A percentile compares a stretch with the other conserved stretches of the same genome.
These are phyloP conservation scores for Platichthys flesus DNA, from an alignment of 2,113 vertebrate genomes.

Conservation along the genomic window DNA sequence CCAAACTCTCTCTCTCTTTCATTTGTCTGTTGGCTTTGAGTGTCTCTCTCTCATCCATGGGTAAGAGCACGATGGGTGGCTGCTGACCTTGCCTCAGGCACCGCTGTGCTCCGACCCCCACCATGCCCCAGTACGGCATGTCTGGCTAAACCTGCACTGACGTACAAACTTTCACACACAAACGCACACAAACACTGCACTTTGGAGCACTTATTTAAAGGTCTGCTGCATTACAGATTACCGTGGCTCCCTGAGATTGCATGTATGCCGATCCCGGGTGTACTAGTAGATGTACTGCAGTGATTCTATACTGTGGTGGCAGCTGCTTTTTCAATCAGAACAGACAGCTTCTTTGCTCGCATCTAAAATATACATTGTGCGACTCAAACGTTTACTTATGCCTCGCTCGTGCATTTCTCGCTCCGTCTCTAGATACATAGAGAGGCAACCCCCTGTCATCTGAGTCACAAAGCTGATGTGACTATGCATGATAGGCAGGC, in stretches of 20 bases:
- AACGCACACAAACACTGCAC: background rate
- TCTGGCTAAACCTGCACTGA: constrained; percentile 24
- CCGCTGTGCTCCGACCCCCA: constrained; percentile 54
- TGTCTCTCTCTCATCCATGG: constrained; percentile 2
- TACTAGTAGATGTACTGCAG: constrained; percentile 7
- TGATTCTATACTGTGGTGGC: background rate
- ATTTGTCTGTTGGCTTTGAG: background rate
- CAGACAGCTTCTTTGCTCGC: constrained; percentile 11
- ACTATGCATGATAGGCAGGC: constrained; percentile 7
- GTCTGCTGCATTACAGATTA: constrained; percentile 37
- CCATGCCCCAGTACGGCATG: constrained; percentile 18
- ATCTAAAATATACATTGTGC: constrained; percentile 14
- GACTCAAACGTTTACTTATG: constrained; percentile 21
- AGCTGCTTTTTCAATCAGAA: constrained; percentile 10
- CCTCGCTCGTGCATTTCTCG: constrained; percentile 1
- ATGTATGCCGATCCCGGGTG: constrained; percentile 5
- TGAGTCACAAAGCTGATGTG: constrained; percentile 22
- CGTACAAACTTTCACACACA: background rate
- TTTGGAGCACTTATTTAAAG: constrained; percentile 14
- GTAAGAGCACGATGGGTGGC: constrained; percentile 23
- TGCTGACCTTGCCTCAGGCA: constrained; percentile 66
- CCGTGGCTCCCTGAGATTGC: constrained; percentile 9
- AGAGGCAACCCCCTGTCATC: constrained; percentile 9
- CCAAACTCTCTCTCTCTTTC: background rate
- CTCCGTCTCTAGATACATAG: constrained; percentile 3